These are phyloP conservation scores for Drepana arcuata DNA, from an alignment of 1,140 invertebrate species.

Conservation along the genomic window DNA sequence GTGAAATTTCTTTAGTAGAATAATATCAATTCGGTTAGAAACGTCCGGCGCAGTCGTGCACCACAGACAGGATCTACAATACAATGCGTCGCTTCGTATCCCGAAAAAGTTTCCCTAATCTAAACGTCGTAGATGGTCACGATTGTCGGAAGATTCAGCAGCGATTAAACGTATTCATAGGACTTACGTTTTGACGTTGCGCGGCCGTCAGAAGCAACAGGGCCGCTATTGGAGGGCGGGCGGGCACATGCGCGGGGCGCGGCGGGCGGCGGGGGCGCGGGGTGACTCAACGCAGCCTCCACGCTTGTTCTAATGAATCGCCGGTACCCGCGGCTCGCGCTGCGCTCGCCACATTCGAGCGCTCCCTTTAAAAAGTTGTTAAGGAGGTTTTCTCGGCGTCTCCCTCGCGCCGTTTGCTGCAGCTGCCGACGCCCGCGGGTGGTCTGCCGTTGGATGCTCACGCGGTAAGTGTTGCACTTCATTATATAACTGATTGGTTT, in stretches of 20 bases:
- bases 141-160: constrained; percentile 50
- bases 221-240: constrained; percentile 40
- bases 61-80: background rate
- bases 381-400: constrained; percentile 36
- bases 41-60: constrained; percentile 10
- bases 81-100: constrained; percentile 15
- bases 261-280: constrained; percentile 14
- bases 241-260: constrained; percentile 34
- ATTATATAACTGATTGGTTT: constrained; percentile 11
- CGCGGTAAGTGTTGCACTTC: constrained; percentile 38
- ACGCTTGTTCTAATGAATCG: constrained; percentile 61
- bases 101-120: constrained; percentile 30
- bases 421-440: constrained; percentile 29
- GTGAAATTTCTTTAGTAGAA: too few species aligned
- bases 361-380: constrained; percentile 50
- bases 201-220: constrained; percentile 62
- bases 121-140: constrained; percentile 38
- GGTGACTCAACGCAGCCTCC: constrained; percentile 47
- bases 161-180: constrained; percentile 65
- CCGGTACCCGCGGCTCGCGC: constrained; percentile 58
- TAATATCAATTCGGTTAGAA: too few species aligned
- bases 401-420: constrained; percentile 47
- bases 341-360: constrained; percentile 40
- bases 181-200: constrained; percentile 50
- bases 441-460: constrained; percentile 20